Evolutionary conservation across 2,113 vertebrate species (phyloP), one percentile per base, ranked within the genome.

Genomic region (Meles meles): DNA sequence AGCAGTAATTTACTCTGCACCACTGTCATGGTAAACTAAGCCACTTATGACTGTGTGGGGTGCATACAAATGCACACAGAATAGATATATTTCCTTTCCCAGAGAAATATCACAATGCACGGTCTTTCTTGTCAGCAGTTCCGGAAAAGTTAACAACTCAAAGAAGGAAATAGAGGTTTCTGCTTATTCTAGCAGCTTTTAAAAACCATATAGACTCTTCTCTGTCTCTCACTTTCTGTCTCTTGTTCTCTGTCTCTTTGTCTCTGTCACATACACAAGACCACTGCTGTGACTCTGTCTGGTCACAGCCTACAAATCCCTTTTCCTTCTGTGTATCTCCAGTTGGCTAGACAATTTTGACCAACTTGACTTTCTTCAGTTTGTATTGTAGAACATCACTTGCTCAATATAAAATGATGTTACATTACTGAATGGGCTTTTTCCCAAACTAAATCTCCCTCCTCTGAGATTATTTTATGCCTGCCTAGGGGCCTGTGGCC

Each of bases 1-100:
- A 92, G 80, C 18, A 90, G 42, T 92, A 88, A 95, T 85, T 96
- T 95, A 84, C 49, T 42, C 49, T 65, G 5, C 23, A 92, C n/a
- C 37, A 39, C 31, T 77, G 6, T 96, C 81, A 80, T 83, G 20
- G 85, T 63, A 81, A 97, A 92, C 83, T 59, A 88, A 91, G 27
- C 47, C 71, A 63, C 71, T 97, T 90, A 57, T 5, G 21, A 92
- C 76, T 61, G 14, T 47, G 42, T 47, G 42, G 13, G 25, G 42
- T 44, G 76, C 47, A 77, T 47, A 59, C 39, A 52, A 86, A n/a
- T 44, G 29, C 34, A 69, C 5, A 27, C 31, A 31, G 5, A 67
- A 21, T 42, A 61, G 18, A 52, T 85, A 17, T 17, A 91, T 77
- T 42, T 71, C 39, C 52, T 90, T 65, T 96, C 80, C 63, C 25